These are phyloP conservation scores for Apoda limacodes DNA, from an alignment of 2,888 invertebrate genomes.

Conservation along the genomic window DNA sequence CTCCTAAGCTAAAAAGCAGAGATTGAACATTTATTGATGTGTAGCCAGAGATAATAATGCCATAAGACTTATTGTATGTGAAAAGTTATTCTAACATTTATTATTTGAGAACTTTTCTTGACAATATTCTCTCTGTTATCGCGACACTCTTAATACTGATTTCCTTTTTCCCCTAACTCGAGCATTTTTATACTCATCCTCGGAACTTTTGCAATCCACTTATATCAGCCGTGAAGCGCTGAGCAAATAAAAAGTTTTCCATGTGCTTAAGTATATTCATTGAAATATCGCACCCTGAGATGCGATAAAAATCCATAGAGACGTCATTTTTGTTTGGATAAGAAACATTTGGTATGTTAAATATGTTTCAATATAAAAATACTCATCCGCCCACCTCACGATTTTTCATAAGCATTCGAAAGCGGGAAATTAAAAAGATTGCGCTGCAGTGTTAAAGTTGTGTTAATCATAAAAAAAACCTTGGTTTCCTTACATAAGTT, in stretches of 20 bases:
- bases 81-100: constrained; percentile 33
- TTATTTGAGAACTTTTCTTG: constrained; percentile 42
- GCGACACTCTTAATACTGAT: constrained; percentile 57
- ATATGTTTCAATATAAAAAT: no score
- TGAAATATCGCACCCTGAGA: constrained; percentile 51
- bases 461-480: no score
- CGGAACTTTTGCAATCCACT: constrained; percentile 68
- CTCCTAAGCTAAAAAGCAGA: no score
- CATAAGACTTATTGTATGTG: no score
- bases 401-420: no score
- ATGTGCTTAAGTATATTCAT: constrained; percentile 64
- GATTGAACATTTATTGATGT: no score
- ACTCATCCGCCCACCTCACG: no score
- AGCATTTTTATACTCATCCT: constrained; percentile 65
- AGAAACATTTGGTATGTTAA: no score
- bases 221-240: constrained; percentile 65
- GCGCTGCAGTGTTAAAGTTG: no score
- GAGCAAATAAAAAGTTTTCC: constrained; percentile 65
- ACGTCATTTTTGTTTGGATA: constrained; percentile 41
- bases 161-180: constrained; percentile 46
- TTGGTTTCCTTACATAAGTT: no score
- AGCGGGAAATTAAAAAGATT: no score
- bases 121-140: constrained; percentile 51
- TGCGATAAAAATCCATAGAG: constrained; percentile 55
- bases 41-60: no score